phyloP scores from a whole-genome alignment of 2,888 invertebrate genomes.

The Drosophila borealis region DNA sequence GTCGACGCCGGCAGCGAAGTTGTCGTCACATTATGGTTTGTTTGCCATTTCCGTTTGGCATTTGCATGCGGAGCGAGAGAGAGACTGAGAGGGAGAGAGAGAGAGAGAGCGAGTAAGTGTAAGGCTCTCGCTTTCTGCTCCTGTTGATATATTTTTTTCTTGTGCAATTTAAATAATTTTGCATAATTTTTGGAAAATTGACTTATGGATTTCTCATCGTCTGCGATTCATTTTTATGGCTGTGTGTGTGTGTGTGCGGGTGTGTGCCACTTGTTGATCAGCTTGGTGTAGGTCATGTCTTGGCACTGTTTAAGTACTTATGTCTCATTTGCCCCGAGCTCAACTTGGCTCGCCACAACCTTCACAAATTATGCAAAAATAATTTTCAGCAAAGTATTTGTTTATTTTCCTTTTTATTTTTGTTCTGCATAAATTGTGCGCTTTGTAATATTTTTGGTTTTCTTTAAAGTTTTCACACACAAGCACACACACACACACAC shows the following conservation, averaged over 20 bases:
- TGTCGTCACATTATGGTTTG: constrained; percentile 77
- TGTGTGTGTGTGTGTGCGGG: constrained; percentile 21
- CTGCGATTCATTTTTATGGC: constrained; percentile 74
- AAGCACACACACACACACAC: constrained; percentile 17
- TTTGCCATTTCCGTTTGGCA: constrained; percentile 80
- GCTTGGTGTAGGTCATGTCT: constrained; percentile 82
- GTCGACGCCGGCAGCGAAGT: constrained; percentile 40
- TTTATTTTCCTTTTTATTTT: constrained; percentile 13
- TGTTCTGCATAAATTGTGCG: constrained; percentile 59
- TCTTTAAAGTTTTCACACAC: constrained; percentile 61
- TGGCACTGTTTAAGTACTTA: constrained; percentile 50
- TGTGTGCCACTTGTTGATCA: constrained; percentile 72
- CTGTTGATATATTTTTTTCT: constrained; percentile 70
- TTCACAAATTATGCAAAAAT: constrained; percentile 73
- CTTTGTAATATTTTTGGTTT: constrained; percentile 23
- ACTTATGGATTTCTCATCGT: constrained; percentile 80
- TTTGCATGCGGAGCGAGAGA: constrained; percentile 71
- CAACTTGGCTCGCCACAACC: background rate
- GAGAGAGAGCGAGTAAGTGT: constrained; percentile 5
- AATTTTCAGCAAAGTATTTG: constrained; percentile 63
- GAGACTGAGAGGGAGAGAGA: background rate
- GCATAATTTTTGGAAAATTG: constrained; percentile 82
- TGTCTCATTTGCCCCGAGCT: constrained; percentile 48
- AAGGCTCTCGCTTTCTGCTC: constrained; percentile 39
- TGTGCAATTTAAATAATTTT: constrained; percentile 84